Base-by-base conservation (phyloP, 2,113 vertebrate genomes). In the Anguilla japonica region DNA sequence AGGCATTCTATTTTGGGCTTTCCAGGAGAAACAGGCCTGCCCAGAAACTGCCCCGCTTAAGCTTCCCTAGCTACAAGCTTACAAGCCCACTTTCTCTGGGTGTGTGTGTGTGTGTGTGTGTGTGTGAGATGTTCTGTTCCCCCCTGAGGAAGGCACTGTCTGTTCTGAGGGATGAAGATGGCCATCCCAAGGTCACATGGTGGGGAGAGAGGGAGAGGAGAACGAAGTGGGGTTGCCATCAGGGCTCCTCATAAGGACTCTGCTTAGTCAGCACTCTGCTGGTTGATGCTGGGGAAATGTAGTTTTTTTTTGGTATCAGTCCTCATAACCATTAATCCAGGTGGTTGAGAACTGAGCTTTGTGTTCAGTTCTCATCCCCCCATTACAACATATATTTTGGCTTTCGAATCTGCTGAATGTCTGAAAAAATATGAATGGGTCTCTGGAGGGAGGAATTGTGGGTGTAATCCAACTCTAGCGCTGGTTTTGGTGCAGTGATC, bases 1-100 rank as follows among this genome's bases (percentile, higher is more conserved):
- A n/a, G 7, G 71, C 20, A 26, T 93, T 94, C 95, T 96, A 96
- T 96, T 96, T 96, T 92, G 83, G 84, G 91, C 89, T 90, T 82
- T 87, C 82, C 34, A 79, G 89, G 63, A 89, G 85, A 94, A 94
- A 94, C 94, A 93, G 93, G 92, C 43, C 83, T 78, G 83, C 71
- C 91, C 87, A 88, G 89, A 89, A 86, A 90, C 80, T 87, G 85
- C 75, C 80, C 89, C 82, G 81, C 60, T 71, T 87, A 91, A 88
- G 60, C 56, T 81, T 34, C 29, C 50, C 56, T 83, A 18, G 53
- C 82, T 41, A 63, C 56, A 83, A 84, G 84, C 81, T 82, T 85
- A 81, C 41, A 71, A 41, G 56, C 40, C 67, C 22, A n/a, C 41
- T 81, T 63, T 29, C 81, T 82, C 22, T 82, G 81, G 53, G 41